Conservation (phyloP, 2,888 invertebrate species). For the Allygus modestus region DNA sequence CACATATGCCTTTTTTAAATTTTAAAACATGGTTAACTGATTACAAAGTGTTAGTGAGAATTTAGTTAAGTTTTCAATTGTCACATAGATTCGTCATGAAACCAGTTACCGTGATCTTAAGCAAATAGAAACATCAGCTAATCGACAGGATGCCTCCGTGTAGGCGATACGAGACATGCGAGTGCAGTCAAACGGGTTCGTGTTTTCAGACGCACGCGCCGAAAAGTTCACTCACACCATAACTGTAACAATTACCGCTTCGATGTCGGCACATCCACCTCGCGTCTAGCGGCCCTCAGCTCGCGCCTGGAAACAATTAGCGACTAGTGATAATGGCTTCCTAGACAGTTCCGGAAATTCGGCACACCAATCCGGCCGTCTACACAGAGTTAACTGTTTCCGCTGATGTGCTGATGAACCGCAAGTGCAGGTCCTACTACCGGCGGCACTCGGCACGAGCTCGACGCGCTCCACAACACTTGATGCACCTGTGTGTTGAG, state of each 20-base stretch:
- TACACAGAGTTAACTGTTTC: slow-evolving; percentile 7
- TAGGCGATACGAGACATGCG: not conserved
- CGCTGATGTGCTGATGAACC: not conserved
- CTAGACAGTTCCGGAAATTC: not conserved
- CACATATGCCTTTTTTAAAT: no score
- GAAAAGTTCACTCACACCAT: slow-evolving; percentile 41
- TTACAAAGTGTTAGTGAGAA: no score
- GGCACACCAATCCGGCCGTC: not conserved
- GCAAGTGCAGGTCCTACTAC: not conserved
- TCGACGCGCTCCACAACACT: not conserved
- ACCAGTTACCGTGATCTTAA: not conserved
- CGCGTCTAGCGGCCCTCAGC: not conserved
- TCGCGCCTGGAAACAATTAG: not conserved
- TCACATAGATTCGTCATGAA: not conserved
- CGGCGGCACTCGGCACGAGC: no score
- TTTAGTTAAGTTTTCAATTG: no score
- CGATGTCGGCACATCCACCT: not conserved
- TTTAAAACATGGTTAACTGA: no score
- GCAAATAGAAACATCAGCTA: not conserved
- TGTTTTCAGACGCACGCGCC: not conserved
- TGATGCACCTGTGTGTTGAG: not conserved
- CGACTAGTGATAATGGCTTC: slow-evolving; percentile 6
- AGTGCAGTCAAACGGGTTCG: slow-evolving; percentile 40
- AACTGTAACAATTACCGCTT: slow-evolving; percentile 25
- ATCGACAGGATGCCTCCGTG: not conserved